Evolutionary conservation across 2,113 vertebrate genomes (phyloP).

Genomic region (Saguinus imperator): DNA sequence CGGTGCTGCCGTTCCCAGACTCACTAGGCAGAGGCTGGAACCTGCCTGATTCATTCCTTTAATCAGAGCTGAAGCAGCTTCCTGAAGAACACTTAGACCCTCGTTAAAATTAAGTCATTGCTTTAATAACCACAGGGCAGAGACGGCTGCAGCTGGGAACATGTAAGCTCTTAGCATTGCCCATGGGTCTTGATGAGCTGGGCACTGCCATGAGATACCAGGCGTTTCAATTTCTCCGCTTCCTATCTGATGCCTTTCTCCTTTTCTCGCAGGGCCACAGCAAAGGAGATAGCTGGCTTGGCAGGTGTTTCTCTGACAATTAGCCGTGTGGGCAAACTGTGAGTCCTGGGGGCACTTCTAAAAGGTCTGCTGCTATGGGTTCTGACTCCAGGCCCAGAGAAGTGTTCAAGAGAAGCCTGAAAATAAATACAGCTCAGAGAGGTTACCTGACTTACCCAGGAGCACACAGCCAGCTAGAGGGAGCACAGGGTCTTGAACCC

Average conservation of each 20-base stretch:
- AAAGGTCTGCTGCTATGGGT: neutral
- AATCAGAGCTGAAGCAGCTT: constrained; percentile 73
- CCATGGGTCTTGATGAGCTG: neutral
- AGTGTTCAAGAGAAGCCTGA: neutral
- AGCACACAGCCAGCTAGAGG: neutral
- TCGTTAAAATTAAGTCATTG: constrained; percentile 81
- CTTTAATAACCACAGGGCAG: constrained; percentile 79
- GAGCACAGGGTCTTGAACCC: neutral
- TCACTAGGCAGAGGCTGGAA: constrained; percentile 27
- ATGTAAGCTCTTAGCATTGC: constrained; percentile 43
- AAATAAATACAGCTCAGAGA: neutral
- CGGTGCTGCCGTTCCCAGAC: rapidly evolving
- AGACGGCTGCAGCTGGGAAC: constrained; percentile 38
- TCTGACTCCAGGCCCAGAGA: neutral
- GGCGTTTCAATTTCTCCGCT: neutral
- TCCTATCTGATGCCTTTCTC: neutral
- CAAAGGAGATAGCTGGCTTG: neutral
- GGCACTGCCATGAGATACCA: neutral
- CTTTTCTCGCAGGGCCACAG: neutral
- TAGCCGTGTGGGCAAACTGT: neutral
- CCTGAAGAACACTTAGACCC: constrained; percentile 66
- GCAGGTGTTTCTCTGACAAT: neutral
- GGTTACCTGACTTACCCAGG: neutral
- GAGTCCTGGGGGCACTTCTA: neutral
- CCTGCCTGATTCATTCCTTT: constrained; percentile 78